These are phyloP conservation scores for Seriola quinqueradiata DNA, from an alignment of 2,113 vertebrate genomes.

Conservation along the genomic window DNA sequence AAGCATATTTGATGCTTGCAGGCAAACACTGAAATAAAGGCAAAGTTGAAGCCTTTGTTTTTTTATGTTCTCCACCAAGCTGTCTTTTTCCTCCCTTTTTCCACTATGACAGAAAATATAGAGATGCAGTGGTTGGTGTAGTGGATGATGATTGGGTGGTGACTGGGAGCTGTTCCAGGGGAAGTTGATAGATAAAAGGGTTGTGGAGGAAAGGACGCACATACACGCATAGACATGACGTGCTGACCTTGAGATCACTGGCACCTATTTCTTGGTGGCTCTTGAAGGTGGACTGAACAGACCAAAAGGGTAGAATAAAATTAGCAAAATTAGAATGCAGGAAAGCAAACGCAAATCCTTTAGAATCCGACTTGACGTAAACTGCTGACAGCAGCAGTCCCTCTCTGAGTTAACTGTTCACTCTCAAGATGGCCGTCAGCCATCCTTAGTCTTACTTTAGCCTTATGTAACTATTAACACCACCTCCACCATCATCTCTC, in stretches of 20 bases:
- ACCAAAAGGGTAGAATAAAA: constrained; percentile 13
- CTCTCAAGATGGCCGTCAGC: constrained; percentile 15
- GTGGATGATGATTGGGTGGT: not conserved
- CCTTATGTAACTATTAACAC: constrained; percentile 25
- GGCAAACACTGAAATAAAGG: constrained; percentile 72
- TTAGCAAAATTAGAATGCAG: constrained; percentile 57
- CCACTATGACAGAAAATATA: constrained; percentile 11
- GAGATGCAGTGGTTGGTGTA: not conserved
- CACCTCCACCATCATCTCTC: constrained; percentile 3
- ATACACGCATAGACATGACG: not conserved
- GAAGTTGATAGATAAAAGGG: not conserved
- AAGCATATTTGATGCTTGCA: constrained; percentile 75
- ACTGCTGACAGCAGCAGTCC: constrained; percentile 66
- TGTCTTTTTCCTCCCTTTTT: constrained; percentile 40
- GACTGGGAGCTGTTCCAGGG: not conserved
- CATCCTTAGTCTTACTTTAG: constrained; percentile 3
- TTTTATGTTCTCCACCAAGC: constrained; percentile 52
- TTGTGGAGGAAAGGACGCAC: not conserved
- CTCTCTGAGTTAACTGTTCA: constrained; percentile 29
- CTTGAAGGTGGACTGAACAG: constrained; percentile 6
- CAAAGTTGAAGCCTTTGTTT: constrained; percentile 61
- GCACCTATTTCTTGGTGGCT: constrained; percentile 23
- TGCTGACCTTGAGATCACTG: constrained; percentile 55
- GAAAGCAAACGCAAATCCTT: constrained; percentile 49
- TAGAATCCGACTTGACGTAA: constrained; percentile 52